Percentiles rank a stretch among this genome's conserved stretches.
phyloP scores from a whole-genome alignment of 1,140 invertebrate species.

The Schlechtendalia chinensis region DNA sequence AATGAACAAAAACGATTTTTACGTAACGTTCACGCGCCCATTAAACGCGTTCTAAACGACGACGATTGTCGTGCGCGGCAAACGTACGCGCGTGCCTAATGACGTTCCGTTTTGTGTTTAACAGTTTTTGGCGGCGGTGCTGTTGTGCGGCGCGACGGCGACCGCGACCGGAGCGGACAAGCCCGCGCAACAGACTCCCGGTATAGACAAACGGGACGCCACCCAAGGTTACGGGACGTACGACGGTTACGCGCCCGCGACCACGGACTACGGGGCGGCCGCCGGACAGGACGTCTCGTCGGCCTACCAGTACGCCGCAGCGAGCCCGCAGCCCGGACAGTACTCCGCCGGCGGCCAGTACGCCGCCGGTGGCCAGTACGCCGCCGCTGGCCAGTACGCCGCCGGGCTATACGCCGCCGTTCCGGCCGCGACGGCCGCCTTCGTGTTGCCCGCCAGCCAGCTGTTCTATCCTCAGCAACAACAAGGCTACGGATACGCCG shows the following conservation, averaged over 20 bases:
- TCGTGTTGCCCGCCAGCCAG: slow-evolving; percentile 2
- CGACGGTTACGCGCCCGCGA: background rate
- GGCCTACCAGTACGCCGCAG: no score
- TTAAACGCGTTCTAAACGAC: no score
- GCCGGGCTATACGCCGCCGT: background rate
- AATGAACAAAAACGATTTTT: no score
- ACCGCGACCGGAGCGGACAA: background rate
- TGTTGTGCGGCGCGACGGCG: background rate
- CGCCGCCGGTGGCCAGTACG: slow-evolving; percentile 6
- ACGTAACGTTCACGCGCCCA: no score
- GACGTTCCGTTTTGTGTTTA: background rate
- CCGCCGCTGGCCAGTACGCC: background rate
- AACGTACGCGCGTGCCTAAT: background rate
- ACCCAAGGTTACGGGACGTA: slow-evolving; percentile 1
- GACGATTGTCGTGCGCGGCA: no score
- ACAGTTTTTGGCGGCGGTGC: slow-evolving; percentile 27
- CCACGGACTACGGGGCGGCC: slow-evolving; percentile 9
- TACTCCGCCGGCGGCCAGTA: background rate
- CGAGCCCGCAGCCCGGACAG: background rate
- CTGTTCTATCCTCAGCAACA: slow-evolving; percentile 27
- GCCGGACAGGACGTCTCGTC: no score
- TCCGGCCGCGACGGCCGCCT: background rate
- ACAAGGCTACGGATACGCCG: background rate
- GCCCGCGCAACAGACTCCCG: background rate
- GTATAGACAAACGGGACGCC: background rate